Evolutionary conservation across 1,140 invertebrate species (phyloP).

Genomic region (Platyscapa corneri): DNA sequence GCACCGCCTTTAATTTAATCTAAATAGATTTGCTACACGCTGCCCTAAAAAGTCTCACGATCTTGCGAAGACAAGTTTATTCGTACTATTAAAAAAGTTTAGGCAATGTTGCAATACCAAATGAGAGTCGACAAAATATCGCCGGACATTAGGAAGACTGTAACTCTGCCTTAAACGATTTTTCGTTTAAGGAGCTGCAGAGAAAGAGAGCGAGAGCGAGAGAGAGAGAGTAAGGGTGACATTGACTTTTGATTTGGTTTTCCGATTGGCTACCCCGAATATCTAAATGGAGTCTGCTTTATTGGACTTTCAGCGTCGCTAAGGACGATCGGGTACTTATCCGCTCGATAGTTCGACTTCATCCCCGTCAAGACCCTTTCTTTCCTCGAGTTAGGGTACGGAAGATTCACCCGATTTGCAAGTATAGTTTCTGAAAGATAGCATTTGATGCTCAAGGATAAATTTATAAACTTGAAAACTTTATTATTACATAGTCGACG

Average conservation of each 20-base stretch:
- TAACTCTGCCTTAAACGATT: slow-evolving; percentile 33
- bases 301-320: slow-evolving; percentile 35
- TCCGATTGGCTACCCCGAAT: slow-evolving; percentile 15
- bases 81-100: background rate
- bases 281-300: slow-evolving; percentile 36
- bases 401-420: slow-evolving; percentile 7
- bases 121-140: slow-evolving; percentile 8
- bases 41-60: too few species aligned
- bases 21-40: too few species aligned
- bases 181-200: background rate
- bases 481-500: background rate
- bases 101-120: background rate
- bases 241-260: slow-evolving; percentile 43
- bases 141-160: background rate
- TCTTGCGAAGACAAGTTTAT: background rate
- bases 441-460: background rate
- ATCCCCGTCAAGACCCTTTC: slow-evolving; percentile 22
- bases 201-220: background rate
- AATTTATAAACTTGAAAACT: background rate
- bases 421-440: background rate
- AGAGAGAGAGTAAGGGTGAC: background rate
- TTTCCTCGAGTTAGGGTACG: background rate
- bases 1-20: too few species aligned
- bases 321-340: slow-evolving; percentile 9
- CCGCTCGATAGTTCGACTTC: slow-evolving; percentile 11